Evolutionary conservation across 2,797 vertebrate species (phyloP).

Genomic region (Danio choprae): DNA sequence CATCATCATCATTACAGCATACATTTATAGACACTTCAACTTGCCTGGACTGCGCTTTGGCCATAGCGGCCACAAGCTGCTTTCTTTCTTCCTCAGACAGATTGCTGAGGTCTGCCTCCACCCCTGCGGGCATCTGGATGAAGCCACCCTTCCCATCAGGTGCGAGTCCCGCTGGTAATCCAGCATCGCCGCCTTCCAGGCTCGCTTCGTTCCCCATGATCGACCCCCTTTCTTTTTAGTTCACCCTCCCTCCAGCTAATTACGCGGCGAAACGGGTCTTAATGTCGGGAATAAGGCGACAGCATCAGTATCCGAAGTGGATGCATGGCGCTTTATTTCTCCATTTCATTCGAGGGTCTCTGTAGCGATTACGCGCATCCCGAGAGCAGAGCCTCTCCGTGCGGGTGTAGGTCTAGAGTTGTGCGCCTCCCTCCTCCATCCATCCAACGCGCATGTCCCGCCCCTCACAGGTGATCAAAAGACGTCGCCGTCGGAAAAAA

Average conservation of each 20-base stretch:
- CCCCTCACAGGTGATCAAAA: conserved; percentile 76
- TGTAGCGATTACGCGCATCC: conserved; percentile 73
- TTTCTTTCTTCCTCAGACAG: conserved; percentile 90
- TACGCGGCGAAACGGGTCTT: conserved; percentile 50
- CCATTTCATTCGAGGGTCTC: conserved; percentile 53
- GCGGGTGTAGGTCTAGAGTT: conserved; percentile 67
- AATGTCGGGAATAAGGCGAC: conserved; percentile 65
- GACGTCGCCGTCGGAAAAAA: conserved; percentile 65
- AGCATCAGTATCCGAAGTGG: conserved; percentile 54
- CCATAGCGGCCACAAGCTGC: conserved; percentile 90
- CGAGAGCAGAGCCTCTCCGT: conserved; percentile 63
- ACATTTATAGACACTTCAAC: conserved; percentile 72
- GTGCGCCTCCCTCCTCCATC: conserved; percentile 47
- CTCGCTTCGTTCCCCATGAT: conserved; percentile 98
- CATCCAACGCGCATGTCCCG: conserved; percentile 80
- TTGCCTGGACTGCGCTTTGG: conserved; percentile 92
- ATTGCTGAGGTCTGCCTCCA: conserved; percentile 86
- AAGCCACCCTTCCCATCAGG: conserved; percentile 82
- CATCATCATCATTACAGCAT: conserved; percentile 15
- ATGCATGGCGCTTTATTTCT: conserved; percentile 66
- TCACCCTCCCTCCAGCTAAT: conserved; percentile 67
- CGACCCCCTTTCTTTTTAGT: conserved; percentile 59
- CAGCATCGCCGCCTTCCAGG: conserved; percentile 88
- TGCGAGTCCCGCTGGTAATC: conserved; percentile 81
- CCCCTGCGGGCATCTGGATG: conserved; percentile 82